phyloP scores from a whole-genome alignment of 2,113 vertebrate species.

The Pterophyllum scalare region DNA sequence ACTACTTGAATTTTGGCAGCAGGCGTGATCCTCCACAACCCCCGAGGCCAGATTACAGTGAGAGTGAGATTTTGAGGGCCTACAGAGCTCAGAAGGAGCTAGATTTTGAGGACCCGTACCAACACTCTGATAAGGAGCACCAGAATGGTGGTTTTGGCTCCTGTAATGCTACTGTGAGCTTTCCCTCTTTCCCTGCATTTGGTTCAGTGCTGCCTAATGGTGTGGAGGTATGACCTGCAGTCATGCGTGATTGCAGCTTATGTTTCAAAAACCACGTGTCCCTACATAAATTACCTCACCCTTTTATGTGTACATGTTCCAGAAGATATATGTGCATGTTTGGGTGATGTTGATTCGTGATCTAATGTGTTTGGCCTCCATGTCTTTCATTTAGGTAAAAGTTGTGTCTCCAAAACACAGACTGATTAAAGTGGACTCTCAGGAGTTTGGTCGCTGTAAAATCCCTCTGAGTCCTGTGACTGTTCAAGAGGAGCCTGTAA shows the following conservation, averaged over 20 bases:
- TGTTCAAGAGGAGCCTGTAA: constrained; percentile 78
- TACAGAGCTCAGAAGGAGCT: constrained; percentile 89
- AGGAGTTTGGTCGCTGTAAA: constrained; percentile 83
- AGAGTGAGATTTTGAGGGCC: constrained; percentile 89
- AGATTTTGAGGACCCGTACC: constrained; percentile 92
- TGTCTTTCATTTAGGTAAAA: constrained; percentile 72
- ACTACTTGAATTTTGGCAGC: constrained; percentile 90
- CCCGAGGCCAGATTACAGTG: constrained; percentile 90
- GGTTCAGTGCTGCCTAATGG: constrained; percentile 73
- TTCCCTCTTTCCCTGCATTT: constrained; percentile 73
- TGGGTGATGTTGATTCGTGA: too few relatives aligned
- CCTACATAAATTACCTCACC: background rate
- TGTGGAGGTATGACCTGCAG: constrained; percentile 65
- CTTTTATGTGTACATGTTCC: background rate
- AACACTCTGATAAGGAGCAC: constrained; percentile 76
- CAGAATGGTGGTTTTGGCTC: constrained; percentile 66
- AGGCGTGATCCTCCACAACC: constrained; percentile 87
- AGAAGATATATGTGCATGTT: background rate
- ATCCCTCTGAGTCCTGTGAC: constrained; percentile 74
- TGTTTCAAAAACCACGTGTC: background rate
- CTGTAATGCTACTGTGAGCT: constrained; percentile 69
- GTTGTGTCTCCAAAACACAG: constrained; percentile 88
- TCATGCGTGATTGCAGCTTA: background rate
- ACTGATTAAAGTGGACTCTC: constrained; percentile 91
- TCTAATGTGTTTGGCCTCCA: background rate